Conservation (phyloP, 1,140 invertebrate genomes). For the Diachasmimorpha longicaudata region DNA sequence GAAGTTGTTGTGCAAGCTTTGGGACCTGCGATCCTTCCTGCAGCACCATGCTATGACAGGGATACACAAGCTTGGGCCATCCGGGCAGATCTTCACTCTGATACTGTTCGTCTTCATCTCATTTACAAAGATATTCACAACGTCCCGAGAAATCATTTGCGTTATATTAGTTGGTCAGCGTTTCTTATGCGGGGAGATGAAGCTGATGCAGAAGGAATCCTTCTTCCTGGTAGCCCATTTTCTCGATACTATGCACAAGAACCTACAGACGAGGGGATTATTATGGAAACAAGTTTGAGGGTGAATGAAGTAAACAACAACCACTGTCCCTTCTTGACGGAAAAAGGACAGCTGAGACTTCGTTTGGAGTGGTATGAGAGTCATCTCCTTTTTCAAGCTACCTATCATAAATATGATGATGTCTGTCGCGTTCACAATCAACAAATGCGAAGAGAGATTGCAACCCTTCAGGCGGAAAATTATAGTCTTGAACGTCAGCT, state of each 20-base stretch:
- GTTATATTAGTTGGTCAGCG: slow-evolving; percentile 82
- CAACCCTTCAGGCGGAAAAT: slow-evolving; percentile 83
- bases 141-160: slow-evolving; percentile 82
- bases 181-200: slow-evolving; percentile 71
- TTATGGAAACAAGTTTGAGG: slow-evolving; percentile 82
- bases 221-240: slow-evolving; percentile 77
- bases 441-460: slow-evolving; percentile 87
- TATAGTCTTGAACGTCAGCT: slow-evolving; percentile 84
- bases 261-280: slow-evolving; percentile 79
- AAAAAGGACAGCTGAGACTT: slow-evolving; percentile 77
- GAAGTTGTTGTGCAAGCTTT: slow-evolving; percentile 68
- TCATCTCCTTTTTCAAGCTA: slow-evolving; percentile 83
- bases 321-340: slow-evolving; percentile 76
- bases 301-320: slow-evolving; percentile 81
- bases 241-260: slow-evolving; percentile 87
- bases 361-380: slow-evolving; percentile 88
- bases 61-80: slow-evolving; percentile 86
- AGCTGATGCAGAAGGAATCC: slow-evolving; percentile 66
- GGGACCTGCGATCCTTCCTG: slow-evolving; percentile 55
- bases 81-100: slow-evolving; percentile 80
- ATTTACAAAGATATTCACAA: slow-evolving; percentile 87
- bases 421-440: slow-evolving; percentile 83
- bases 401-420: slow-evolving; percentile 88
- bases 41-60: slow-evolving; percentile 80
- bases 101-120: slow-evolving; percentile 78